Conservation (phyloP, 1,140 invertebrate species). For the Latrodectus geometricus region DNA sequence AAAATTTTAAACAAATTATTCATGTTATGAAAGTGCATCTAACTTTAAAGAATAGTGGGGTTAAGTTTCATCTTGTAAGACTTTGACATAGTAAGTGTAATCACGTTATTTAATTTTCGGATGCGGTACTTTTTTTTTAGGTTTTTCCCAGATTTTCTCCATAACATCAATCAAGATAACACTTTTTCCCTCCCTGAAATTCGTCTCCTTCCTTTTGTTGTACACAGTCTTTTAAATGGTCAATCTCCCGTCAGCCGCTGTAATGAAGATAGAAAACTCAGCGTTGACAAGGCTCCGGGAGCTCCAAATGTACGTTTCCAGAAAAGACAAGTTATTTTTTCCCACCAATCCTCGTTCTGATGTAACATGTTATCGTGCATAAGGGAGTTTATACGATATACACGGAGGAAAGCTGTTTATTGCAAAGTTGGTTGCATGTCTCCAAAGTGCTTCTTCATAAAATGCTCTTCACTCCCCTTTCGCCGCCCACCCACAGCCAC, state of each 20-base stretch:
- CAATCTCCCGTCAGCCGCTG: neutral
- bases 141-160: no score
- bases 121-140: no score
- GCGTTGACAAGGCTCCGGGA: neutral
- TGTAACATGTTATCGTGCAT: neutral
- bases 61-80: no score
- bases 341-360: neutral
- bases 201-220: neutral
- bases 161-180: no score
- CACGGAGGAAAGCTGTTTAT: neutral
- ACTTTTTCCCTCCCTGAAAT: neutral
- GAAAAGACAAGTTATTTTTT: neutral
- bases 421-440: neutral
- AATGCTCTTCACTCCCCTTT: neutral
- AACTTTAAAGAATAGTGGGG: no score
- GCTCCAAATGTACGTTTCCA: neutral
- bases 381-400: neutral
- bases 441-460: conserved; percentile 8
- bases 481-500: neutral
- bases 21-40: no score
- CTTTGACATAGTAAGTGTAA: no score
- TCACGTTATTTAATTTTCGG: no score
- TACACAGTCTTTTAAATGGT: neutral
- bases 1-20: no score
- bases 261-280: neutral